Conservation (phyloP, 1,140 invertebrate species). For the Pemphigus obesinymphae region DNA sequence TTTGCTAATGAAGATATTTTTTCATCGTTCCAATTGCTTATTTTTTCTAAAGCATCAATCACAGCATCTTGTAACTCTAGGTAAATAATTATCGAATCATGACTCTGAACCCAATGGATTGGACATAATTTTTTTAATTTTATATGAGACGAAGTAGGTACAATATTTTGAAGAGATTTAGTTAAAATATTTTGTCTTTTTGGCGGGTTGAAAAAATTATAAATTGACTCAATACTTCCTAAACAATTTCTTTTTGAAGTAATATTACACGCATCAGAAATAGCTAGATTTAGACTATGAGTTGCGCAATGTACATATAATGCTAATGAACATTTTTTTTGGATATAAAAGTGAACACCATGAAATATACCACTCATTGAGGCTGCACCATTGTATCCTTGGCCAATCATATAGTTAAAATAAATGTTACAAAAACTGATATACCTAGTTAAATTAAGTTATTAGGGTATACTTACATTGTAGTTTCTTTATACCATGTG, state of each 20-base stretch:
- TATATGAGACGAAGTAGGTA: constrained; percentile 22
- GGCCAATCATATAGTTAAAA: too few species aligned
- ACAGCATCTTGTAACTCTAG: constrained; percentile 1
- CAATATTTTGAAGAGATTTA: not conserved
- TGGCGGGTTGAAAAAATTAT: not conserved
- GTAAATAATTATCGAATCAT: constrained; percentile 29
- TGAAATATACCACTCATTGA: constrained; percentile 44
- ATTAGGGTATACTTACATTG: too few species aligned
- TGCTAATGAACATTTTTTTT: constrained; percentile 3
- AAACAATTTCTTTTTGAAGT: constrained; percentile 38
- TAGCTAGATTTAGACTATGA: constrained; percentile 35
- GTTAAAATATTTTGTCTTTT: constrained; percentile 26
- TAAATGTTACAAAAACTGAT: too few species aligned
- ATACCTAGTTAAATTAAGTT: too few species aligned
- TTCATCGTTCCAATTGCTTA: constrained; percentile 7
- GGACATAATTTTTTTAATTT: constrained; percentile 30
- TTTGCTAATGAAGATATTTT: constrained; percentile 5
- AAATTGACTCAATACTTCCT: constrained; percentile 17
- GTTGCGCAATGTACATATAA: constrained; percentile 23
- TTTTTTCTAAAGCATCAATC: constrained; percentile 20
- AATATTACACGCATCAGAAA: constrained; percentile 7
- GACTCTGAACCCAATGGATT: constrained; percentile 34
- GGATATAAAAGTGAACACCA: constrained; percentile 43
- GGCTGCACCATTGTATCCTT: constrained; percentile 49
- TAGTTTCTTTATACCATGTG: too few species aligned